Base-by-base conservation (phyloP, 2,888 invertebrate genomes). In the Melanostoma scalare region DNA sequence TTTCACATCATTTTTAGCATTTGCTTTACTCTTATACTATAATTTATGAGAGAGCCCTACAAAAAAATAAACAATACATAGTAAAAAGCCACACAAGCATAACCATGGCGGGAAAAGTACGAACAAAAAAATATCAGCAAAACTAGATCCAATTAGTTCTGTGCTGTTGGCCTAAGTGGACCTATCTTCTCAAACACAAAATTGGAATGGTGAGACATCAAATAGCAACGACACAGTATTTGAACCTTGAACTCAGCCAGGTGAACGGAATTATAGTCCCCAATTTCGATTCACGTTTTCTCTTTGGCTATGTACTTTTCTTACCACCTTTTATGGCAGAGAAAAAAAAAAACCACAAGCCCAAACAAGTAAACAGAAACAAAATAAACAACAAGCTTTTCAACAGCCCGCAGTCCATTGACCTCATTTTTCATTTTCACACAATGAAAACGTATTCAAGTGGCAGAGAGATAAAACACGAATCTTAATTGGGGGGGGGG, bases 321-420 rank as follows among this genome's bases (percentile, higher is more conserved):
- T 4, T n/a, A 4, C 2, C 30, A 50, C 50, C 61, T 40, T 56
- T 30, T 48, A 44, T 10, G 6, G n/a, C 2, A 1, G 44, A 8
- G n/a, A 60, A 60, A 6, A 1, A 31, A 35, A 36, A 63, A 38
- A 30, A 63, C 20, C 20, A 20, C 20, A 20, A 20, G 20, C 20
- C n/a, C n/a, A n/a, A n/a, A n/a, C n/a, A n/a, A n/a, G n/a, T n/a
- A 20, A 20, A 20, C 20, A 20, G 1, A 20, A 20, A 20, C 20
- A 20, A 20, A 20, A 20, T 20, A 20, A 20, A 20, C 20, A 20
- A 20, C 20, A 36, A 20, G 4, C 30, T 63, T 33, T 30, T 30
- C 61, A 60, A 71, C 50, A 52, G 52, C 72, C 63, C 38, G 73
- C 73, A 63, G 73, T 63, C 63, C 63, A 63, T 63, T 73, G 73